A percentile compares a stretch with the other conserved stretches of the same genome.
These are phyloP conservation scores for Beris chalybata DNA, from an alignment of 2,888 invertebrate species.

Conservation along the genomic window DNA sequence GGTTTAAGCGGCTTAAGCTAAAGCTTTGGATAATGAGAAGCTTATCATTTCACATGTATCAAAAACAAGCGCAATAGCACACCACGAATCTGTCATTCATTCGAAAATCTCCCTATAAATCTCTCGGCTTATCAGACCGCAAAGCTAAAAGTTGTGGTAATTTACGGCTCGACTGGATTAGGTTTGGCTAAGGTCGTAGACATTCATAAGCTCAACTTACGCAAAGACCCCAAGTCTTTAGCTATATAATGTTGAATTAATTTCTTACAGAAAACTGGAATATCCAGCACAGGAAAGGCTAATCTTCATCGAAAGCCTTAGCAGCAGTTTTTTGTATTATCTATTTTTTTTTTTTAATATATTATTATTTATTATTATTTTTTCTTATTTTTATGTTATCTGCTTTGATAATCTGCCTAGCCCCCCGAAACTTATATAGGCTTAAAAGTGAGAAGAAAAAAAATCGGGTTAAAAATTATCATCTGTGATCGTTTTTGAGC, in stretches of 20 bases:
- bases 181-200: constrained; percentile 29
- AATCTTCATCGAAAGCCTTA: constrained; percentile 23
- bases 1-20: constrained; percentile 8
- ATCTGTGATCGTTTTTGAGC: constrained; percentile 15
- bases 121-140: constrained; percentile 33
- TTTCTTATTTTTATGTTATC: constrained; percentile 20
- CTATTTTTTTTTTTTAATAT: constrained; percentile 10
- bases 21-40: constrained; percentile 24
- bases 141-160: constrained; percentile 31
- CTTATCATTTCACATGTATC: constrained; percentile 28
- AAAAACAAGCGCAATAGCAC: constrained; percentile 1
- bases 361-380: constrained; percentile 9
- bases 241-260: constrained; percentile 27
- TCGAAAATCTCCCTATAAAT: constrained; percentile 32
- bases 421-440: constrained; percentile 12
- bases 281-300: constrained; percentile 27
- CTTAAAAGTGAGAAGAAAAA: constrained; percentile 1
- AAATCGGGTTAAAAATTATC: constrained; percentile 20
- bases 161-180: constrained; percentile 33
- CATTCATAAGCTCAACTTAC: constrained; percentile 29
- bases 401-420: constrained; percentile 26
- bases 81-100: constrained; percentile 31
- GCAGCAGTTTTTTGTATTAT: constrained; percentile 21
- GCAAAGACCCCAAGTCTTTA: constrained; percentile 25
- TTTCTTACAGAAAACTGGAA: constrained; percentile 33